Evolutionary conservation across 2,113 vertebrate species (phyloP).

Genomic region (Caloenas nicobarica): DNA sequence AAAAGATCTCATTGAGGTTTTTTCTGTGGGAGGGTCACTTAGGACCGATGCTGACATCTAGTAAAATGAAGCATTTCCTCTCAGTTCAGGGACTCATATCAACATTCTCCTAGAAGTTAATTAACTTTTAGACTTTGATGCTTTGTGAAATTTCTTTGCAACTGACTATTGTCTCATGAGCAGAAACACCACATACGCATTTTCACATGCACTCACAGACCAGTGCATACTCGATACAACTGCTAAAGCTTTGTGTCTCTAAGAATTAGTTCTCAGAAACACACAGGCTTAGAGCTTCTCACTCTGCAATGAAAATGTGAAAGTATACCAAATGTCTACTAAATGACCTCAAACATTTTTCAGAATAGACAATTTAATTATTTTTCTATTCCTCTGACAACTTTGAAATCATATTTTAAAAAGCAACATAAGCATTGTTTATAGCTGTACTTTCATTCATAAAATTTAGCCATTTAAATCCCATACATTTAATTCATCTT

Average conservation of each 20-base stretch:
- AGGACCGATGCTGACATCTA: not conserved
- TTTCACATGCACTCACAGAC: not conserved
- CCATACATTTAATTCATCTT: not conserved
- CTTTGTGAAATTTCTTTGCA: not conserved
- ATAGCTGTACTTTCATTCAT: not conserved
- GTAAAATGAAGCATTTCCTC: not conserved
- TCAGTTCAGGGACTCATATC: not conserved
- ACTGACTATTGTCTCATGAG: not conserved
- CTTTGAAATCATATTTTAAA: not conserved
- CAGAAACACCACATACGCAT: not conserved
- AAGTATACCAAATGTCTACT: not conserved
- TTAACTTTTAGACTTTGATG: not conserved
- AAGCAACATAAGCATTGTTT: not conserved
- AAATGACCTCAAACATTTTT: not conserved
- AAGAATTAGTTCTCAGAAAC: not conserved
- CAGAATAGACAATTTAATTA: not conserved
- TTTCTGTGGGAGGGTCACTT: not conserved
- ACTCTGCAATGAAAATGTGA: not conserved
- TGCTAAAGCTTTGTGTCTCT: not conserved
- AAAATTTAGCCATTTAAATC: not conserved
- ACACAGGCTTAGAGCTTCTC: not conserved
- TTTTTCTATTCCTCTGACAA: not conserved
- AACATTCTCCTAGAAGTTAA: not conserved
- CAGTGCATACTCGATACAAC: accelerated
- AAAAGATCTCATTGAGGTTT: not conserved